Evolutionary conservation across 2,113 vertebrate genomes (phyloP), one percentile per base, ranked within the genome.

Genomic region (Empidonax traillii): DNA sequence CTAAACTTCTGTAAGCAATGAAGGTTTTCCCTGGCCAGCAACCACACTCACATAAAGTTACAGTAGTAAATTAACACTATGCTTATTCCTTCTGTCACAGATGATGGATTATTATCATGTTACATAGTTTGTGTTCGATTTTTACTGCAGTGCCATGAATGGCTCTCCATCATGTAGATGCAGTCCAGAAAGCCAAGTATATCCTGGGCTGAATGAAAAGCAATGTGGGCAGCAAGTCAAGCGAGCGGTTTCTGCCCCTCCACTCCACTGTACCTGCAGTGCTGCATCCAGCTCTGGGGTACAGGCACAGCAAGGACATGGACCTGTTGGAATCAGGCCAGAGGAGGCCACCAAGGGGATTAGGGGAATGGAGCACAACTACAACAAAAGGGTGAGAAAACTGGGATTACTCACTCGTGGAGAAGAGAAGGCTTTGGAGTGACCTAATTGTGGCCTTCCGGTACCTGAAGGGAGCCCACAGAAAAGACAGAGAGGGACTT

Each of bases 351-450:
- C 41, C 41, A 30, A n/a, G n/a, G 30, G 7, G 43, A 28, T 24
- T 19, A 49, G 43, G 30, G 19, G 15, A 30, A 27, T 4, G 9
- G 21, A 76, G 8, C 16, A 3, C 25, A 8, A 51, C 52, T 31
- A 1, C 6, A 37, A 5, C 31, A 21, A 9, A 68, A 51, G 44
- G 31, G 21, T 33, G 7, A 33, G 63, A 61, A 4, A 76, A 68
- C 8, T 10, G 27, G 33, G 3, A 12, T 59, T 68, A 6, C 11
- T 68, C 53, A 44, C 27, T 25, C 27, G 18, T 39, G 46, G 11
- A 68, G 22, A 12, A 49, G 2, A 21, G 18, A 49, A 58, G 3
- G 0, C 9, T 77, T 44, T 28, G 7, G 3, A 27, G 6, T 7
- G 7, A 33, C 18, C 11, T 19, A 12, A 37, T 5, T 44, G 22